A percentile compares a stretch with the other conserved stretches of the same genome.
These are phyloP conservation scores for Ormyrus pomaceus DNA, from an alignment of 2,888 invertebrate species.

Conservation along the genomic window DNA sequence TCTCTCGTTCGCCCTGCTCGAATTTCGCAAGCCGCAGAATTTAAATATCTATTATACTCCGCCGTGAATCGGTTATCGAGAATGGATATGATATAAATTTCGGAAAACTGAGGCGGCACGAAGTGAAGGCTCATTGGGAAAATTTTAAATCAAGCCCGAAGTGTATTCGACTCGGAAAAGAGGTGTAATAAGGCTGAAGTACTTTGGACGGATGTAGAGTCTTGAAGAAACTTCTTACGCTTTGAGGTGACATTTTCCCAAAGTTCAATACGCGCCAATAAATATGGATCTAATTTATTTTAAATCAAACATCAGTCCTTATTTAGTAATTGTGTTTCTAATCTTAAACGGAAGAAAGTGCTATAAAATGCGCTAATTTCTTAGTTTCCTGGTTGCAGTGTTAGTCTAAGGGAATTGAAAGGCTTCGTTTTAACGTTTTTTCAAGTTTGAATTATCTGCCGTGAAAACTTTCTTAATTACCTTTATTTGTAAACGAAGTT, in stretches of 20 bases:
- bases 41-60: slow-evolving; percentile 70
- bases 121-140: slow-evolving; percentile 17
- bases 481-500: slow-evolving; percentile 52
- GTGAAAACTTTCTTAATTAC: slow-evolving; percentile 54
- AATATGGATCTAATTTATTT: too few species aligned
- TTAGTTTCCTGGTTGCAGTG: slow-evolving; percentile 15
- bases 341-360: too few species aligned
- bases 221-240: too few species aligned
- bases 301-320: too few species aligned
- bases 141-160: neutral
- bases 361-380: slow-evolving; percentile 5
- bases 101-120: slow-evolving; percentile 6
- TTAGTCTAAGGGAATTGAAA: slow-evolving; percentile 7
- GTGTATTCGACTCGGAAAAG: too few species aligned
- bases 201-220: too few species aligned
- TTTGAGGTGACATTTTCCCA: too few species aligned
- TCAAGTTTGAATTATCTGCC: slow-evolving; percentile 47
- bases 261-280: too few species aligned
- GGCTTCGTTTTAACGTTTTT: slow-evolving; percentile 35
- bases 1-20: slow-evolving; percentile 49
- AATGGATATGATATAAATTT: slow-evolving; percentile 18
- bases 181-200: too few species aligned
- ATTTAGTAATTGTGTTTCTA: too few species aligned
- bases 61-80: slow-evolving; percentile 32
- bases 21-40: slow-evolving; percentile 66